Evolutionary conservation across 2,113 vertebrate genomes (phyloP), one percentile per base, ranked within the genome.

Genomic region (Corydoras maculifer): DNA sequence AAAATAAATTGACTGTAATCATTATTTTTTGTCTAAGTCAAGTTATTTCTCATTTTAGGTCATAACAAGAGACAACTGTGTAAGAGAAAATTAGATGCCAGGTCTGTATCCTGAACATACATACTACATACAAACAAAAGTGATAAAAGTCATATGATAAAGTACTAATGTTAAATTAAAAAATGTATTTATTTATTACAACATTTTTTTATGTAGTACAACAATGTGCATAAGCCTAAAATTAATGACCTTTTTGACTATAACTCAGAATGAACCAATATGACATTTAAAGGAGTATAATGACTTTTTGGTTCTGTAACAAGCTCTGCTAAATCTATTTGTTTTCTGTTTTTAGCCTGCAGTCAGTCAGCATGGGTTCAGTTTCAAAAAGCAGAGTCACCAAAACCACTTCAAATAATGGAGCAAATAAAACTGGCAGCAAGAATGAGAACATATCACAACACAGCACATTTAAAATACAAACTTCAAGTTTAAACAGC

Each of bases 341-440:
- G 54, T 25, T 68, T 58, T 57, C 5, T n/a, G 43, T 25, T 14
- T 71, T 35, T 12, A 80, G 81, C 12, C 32, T 10, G 9, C 12
- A 48, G 8, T 3, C 48, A 11, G 5, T 50, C 58, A 53, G 14
- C 4, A 13, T 14, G 0, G 0, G 2, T 1, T 60, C 63, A 13
- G 35, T 63, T 12, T n/a, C 12, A 15, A 83, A 82, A 43, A 78
- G 5, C 51, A 53, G 13, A 53, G 32, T 2, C 30, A 31, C 62
- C 58, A 14, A 15, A 7, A 57, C 13, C n/a, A 3, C 12, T 57
- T n/a, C 6, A 48, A 15, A 70, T 12, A 13, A 9, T 71, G 3
- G 15, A 60, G 0, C 65, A 72, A 1, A 10, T 14, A 14, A 48
- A 50, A 0, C n/a, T 30, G 53, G 30, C 43, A 62, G n/a, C 15